Evolutionary conservation across 2,888 invertebrate species (phyloP), one percentile per base, ranked within the genome.

Genomic region (Aelia acuminata): DNA sequence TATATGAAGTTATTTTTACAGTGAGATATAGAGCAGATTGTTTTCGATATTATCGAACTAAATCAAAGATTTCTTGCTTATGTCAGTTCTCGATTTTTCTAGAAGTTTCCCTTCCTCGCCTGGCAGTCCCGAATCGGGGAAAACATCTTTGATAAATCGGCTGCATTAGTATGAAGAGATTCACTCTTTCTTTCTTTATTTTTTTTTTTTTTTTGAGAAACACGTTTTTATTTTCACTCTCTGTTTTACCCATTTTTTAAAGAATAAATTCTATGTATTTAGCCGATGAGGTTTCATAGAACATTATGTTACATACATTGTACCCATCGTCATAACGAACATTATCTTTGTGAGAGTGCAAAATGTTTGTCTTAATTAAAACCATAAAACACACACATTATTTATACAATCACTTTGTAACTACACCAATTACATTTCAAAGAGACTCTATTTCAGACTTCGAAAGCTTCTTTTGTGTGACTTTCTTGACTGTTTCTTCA

Each of bases 81-180:
- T 18, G 31, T 35, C 63, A 18, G 31, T 31, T 70, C 63, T 35
- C 63, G 63, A 70, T 70, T 70, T 70, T 70, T 70, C 63, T 35
- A 1, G 1, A 35, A 70, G 63, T 70, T 70, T 31, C 8, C 10
- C 31, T 3, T 3, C 63, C 63, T 15, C n/a, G 63, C 2, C 53
- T 18, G 49, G 2, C n/a, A n/a, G 13, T 1, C 18, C 63, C 63
- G 63, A 35, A 70, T 35, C 31, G 63, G 35, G 35, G 5, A 70
- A 70, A 70, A 70, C 63, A 70, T 70, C 63, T 70, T 70, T 70
- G 63, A 70, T 70, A 70, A 70, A 70, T 70, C 20, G 63, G 31
- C 63, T 35, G 63, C 63, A 70, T 70, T 70, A 70, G 63, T 70
- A 35, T 70, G 63, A 7, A 70, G 5, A n/a, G 1, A 20, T 1